Conservation (phyloP, 2,113 vertebrate genomes). For the Psettodes erumei region DNA sequence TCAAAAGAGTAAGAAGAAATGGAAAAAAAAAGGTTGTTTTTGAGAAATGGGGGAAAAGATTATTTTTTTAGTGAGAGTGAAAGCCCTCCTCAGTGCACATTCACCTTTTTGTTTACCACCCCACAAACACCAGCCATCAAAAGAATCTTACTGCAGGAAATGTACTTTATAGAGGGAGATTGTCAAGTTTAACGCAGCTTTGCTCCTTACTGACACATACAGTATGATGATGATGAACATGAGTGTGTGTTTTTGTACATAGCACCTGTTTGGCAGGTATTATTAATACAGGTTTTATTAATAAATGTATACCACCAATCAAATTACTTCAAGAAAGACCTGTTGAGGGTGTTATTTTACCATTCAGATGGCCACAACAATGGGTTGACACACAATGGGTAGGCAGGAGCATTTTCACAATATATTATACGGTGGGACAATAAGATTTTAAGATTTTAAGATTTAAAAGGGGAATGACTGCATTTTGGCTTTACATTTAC, state of each 20-base stretch:
- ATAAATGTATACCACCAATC: background rate
- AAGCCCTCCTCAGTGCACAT: background rate
- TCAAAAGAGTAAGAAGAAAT: slow-evolving; percentile 3
- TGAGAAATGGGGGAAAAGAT: background rate
- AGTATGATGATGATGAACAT: too few species aligned
- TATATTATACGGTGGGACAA: background rate
- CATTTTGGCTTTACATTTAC: too few species aligned
- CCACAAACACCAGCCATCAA: slow-evolving; percentile 34
- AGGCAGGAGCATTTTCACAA: background rate
- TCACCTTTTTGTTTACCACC: slow-evolving; percentile 28
- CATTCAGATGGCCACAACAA: background rate
- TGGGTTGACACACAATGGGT: background rate
- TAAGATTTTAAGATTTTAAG: too few species aligned
- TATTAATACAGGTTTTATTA: too few species aligned
- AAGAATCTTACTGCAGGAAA: background rate
- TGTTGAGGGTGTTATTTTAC: background rate
- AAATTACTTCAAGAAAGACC: background rate
- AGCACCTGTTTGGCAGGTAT: too few species aligned
- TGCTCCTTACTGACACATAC: background rate
- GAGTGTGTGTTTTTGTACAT: background rate
- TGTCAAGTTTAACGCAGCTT: slow-evolving; percentile 22
- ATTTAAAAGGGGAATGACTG: too few species aligned
- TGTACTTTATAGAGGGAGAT: slow-evolving; percentile 9
- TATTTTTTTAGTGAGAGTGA: background rate
- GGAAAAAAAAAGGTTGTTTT: background rate